These are phyloP conservation scores for Atrina japonica DNA, from an alignment of 2,888 invertebrate species.

Conservation along the genomic window DNA sequence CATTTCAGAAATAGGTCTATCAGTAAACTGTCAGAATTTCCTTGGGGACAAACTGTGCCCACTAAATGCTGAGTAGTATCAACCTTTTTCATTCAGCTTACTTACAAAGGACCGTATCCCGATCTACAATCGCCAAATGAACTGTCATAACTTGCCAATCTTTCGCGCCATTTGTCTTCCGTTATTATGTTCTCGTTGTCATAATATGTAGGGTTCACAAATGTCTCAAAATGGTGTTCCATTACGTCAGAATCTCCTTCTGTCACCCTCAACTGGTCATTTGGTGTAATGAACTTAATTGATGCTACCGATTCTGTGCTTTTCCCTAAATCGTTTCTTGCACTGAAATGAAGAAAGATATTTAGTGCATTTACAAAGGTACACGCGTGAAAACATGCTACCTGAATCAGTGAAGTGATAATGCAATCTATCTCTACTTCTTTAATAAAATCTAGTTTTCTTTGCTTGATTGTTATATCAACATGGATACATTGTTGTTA, in stretches of 20 bases:
- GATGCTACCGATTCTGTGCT: conserved; percentile 36
- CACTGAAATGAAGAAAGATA: conserved; percentile 2
- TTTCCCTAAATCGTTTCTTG: conserved; percentile 22
- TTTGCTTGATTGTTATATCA: too few species aligned
- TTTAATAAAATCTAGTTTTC: too few species aligned
- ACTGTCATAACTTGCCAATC: conserved; percentile 29
- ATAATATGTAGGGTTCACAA: conserved; percentile 31
- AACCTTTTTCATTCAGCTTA: too few species aligned
- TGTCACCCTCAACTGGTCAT: conserved; percentile 4
- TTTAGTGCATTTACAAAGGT: background rate
- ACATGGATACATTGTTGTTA: too few species aligned
- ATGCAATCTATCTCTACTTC: too few species aligned
- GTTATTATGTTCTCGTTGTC: conserved; percentile 21
- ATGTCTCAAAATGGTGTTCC: conserved; percentile 29
- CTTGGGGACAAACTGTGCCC: too few species aligned
- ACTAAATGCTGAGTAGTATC: too few species aligned
- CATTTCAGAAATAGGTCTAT: too few species aligned
- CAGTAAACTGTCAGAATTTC: too few species aligned
- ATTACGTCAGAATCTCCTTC: conserved; percentile 12
- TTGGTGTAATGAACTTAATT: conserved; percentile 28
- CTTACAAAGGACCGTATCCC: too few species aligned
- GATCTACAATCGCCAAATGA: conserved; percentile 14
- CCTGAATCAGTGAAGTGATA: too few species aligned
- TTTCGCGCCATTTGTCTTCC: conserved; percentile 18
- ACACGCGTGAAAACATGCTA: too few species aligned